Evolutionary conservation across 2,113 vertebrate genomes (phyloP), one percentile per base, ranked within the genome.

Genomic region (Podocnemis expansa): DNA sequence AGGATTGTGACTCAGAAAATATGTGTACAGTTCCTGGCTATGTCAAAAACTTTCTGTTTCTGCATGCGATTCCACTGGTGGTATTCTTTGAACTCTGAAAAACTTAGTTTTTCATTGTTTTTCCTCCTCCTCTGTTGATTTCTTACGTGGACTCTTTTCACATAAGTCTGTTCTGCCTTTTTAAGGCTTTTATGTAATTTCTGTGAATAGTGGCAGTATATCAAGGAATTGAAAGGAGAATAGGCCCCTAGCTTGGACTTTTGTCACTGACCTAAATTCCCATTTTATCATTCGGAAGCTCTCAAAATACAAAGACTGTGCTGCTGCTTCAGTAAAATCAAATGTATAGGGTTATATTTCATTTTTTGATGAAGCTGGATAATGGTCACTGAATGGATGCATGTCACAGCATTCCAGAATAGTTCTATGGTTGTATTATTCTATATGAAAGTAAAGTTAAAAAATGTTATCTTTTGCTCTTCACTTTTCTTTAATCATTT

Each of bases 401-500:
- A 90, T 88, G 52, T 38, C 89, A 88, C 41, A 73, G 60, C 45
- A 3, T 84, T 87, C 91, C 88, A 86, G 86, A 85, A 80, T 81
- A 51, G 38, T 88, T 92, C 84, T 45, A 54, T 87, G 67, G 67
- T 88, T 85, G 47, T 10, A 84, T 79, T 81, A 47, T 78, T 89
- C 51, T 75, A 38, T 94, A 70, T 93, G 80, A 91, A 96, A 90
- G 75, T 78, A 84, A 88, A 95, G 82, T 83, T 85, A 80, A 86
- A 94, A 80, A 91, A n/a, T 93, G 51, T 89, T 78, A 93, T 89
- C 84, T 58, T 43, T 88, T 83, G 58, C 82, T 93, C 88, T 94
- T 93, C 84, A n/a, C 5, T 14, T 94, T 90, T 85, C 94, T 96
- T 94, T 95, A 95, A 94, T 96, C 85, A 93, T 96, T 96, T 97